Evolutionary conservation across 2,888 invertebrate genomes (phyloP).

Genomic region (Ophioninae sp.): DNA sequence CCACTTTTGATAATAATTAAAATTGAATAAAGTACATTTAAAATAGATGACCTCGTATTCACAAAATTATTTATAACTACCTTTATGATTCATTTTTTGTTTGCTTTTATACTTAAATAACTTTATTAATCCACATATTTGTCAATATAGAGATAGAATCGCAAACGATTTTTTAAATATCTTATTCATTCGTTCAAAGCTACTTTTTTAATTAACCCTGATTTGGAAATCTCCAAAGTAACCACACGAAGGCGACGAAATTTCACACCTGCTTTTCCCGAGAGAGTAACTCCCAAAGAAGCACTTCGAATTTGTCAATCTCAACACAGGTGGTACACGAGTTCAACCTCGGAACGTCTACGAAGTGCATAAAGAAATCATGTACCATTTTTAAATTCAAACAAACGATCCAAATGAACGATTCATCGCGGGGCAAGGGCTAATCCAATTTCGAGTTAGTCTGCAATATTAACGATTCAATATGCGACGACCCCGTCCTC

Average conservation of each 20-base stretch:
- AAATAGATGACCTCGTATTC: too few species aligned
- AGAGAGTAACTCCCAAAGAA: slow-evolving; percentile 11
- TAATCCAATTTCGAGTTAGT: slow-evolving; percentile 34
- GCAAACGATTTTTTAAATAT: too few species aligned
- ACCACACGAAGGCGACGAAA: neutral
- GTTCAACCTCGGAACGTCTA: slow-evolving; percentile 1
- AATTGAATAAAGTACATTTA: too few species aligned
- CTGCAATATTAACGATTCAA: slow-evolving; percentile 29
- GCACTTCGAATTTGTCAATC: slow-evolving; percentile 27
- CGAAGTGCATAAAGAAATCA: slow-evolving; percentile 7
- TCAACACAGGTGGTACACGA: neutral
- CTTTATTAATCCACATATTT: too few species aligned
- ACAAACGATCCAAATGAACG: slow-evolving; percentile 31
- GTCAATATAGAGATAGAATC: too few species aligned
- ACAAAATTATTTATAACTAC: too few species aligned
- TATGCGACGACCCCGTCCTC: neutral
- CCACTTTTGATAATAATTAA: too few species aligned
- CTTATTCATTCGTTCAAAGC: too few species aligned
- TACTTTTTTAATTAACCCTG: too few species aligned
- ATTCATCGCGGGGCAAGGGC: slow-evolving; percentile 14
- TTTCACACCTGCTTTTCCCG: slow-evolving; percentile 30
- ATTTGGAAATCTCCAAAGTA: too few species aligned
- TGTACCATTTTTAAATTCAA: neutral
- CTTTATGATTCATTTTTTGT: too few species aligned
- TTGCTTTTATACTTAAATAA: too few species aligned